Conservation (phyloP, 2,113 vertebrate species). For the Addax nasomaculatus region DNA sequence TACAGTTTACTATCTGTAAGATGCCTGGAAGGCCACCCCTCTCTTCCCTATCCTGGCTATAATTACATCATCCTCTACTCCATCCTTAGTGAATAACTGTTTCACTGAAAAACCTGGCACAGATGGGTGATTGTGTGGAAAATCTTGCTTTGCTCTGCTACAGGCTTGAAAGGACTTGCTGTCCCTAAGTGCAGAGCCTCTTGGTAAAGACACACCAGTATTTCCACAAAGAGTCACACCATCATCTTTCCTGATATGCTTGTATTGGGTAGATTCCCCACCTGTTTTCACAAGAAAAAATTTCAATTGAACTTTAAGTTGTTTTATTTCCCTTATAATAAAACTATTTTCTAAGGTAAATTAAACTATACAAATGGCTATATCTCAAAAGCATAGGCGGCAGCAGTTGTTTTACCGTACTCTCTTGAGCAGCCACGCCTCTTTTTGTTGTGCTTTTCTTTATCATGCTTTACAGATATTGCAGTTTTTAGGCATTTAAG, state of each 20-base stretch:
- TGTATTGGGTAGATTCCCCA: not conserved
- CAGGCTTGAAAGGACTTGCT: not conserved
- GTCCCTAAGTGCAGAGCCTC: not conserved
- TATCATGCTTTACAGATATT: not conserved
- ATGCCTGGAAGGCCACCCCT: not conserved
- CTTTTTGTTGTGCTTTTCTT: not conserved
- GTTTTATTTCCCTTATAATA: not conserved
- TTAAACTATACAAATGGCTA: not conserved
- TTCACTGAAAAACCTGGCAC: not conserved
- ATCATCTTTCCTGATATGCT: not conserved
- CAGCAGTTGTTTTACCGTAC: not conserved
- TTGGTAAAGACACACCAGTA: not conserved
- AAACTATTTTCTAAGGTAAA: not conserved
- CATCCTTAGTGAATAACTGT: not conserved
- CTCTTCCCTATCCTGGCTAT: not conserved
- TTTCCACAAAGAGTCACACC: not conserved
- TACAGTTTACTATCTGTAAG: not conserved
- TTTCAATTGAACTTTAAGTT: not conserved
- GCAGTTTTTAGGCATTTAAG: too few species aligned
- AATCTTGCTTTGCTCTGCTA: not conserved
- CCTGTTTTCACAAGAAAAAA: not conserved
- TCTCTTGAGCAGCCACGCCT: accelerated
- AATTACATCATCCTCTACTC: not conserved
- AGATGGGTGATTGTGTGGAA: not conserved
- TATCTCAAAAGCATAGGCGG: not conserved